Percentiles rank a stretch among this genome's conserved stretches.
Conservation (phyloP, 2,797 vertebrate species). For the Sciurus carolinensis region DNA sequence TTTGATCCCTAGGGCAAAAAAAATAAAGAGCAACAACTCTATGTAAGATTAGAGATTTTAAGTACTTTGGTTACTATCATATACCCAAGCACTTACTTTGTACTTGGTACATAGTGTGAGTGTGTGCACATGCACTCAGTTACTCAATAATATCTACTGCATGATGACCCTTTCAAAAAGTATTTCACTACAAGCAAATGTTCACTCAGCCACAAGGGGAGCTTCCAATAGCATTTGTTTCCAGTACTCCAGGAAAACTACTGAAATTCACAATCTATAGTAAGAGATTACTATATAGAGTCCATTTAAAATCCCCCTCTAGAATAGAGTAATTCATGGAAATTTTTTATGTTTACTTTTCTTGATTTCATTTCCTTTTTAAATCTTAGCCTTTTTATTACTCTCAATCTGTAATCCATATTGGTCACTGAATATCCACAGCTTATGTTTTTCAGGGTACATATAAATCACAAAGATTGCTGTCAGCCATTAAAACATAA, state of each 20-base stretch:
- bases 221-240: slow-evolving; percentile 40
- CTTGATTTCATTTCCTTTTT: slow-evolving; percentile 58
- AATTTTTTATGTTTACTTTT: slow-evolving; percentile 17
- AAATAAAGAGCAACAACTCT: neutral
- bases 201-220: slow-evolving; percentile 61
- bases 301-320: neutral
- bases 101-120: neutral
- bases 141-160: slow-evolving; percentile 56
- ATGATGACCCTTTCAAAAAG: slow-evolving; percentile 11
- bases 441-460: neutral
- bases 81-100: neutral
- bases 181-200: slow-evolving; percentile 44
- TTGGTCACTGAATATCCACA: slow-evolving; percentile 30
- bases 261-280: slow-evolving; percentile 3
- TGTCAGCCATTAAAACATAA: slow-evolving; percentile 5
- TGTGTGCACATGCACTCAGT: neutral
- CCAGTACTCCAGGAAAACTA: neutral
- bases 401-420: slow-evolving; percentile 18
- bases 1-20: neutral
- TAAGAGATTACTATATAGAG: neutral
- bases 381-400: slow-evolving; percentile 53
- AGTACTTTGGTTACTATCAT: neutral
- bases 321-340: neutral
- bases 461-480: slow-evolving; percentile 54
- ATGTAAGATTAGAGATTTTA: neutral